Conservation (phyloP, 1,140 invertebrate genomes). For the Ceratosolen fusciceps region DNA sequence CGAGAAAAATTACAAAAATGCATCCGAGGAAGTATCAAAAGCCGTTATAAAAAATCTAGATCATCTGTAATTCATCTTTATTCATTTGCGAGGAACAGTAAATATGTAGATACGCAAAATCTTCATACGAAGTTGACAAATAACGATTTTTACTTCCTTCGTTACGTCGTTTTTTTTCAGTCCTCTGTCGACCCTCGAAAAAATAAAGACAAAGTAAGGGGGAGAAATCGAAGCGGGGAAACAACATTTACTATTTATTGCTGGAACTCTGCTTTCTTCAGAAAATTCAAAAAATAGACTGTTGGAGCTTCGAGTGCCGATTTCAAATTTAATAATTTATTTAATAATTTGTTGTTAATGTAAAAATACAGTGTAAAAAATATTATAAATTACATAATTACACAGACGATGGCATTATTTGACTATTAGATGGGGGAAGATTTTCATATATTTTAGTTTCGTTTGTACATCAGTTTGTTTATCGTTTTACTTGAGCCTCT, state of each 20-base stretch:
- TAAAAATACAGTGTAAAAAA: no score
- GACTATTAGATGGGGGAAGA: no score
- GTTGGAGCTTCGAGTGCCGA: neutral
- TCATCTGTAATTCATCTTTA: conserved; percentile 9
- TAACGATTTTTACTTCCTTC: conserved; percentile 49
- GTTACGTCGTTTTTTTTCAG: neutral
- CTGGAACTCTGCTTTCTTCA: neutral
- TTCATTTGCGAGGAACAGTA: neutral
- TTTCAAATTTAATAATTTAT: neutral
- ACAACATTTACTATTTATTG: neutral
- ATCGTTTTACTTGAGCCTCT: no score
- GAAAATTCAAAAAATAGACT: neutral
- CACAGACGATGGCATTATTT: no score
- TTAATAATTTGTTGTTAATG: no score
- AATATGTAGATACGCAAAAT: conserved; percentile 41
- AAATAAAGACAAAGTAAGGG: conserved; percentile 2
- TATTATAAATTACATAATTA: no score
- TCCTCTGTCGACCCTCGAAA: neutral
- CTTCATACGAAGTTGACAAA: conserved; percentile 55
- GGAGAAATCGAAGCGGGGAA: neutral
- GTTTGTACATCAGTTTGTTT: no score
- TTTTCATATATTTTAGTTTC: no score
- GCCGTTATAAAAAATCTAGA: neutral
- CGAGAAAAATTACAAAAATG: neutral
- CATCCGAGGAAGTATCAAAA: neutral